Evolutionary conservation across 2,797 vertebrate genomes (phyloP).

Genomic region (Sebastes taczanowskii): DNA sequence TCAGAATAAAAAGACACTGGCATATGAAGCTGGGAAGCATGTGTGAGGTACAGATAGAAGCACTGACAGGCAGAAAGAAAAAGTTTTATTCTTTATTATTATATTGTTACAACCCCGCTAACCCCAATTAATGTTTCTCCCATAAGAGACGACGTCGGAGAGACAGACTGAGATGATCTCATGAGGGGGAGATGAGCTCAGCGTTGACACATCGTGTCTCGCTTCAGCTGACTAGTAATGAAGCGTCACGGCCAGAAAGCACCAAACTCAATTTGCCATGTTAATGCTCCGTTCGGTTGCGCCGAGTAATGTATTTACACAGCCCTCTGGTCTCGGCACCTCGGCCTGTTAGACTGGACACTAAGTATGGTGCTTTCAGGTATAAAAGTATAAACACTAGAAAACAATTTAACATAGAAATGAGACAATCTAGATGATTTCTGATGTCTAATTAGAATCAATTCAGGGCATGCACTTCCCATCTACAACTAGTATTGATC

Average conservation of each 20-base stretch:
- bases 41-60: not conserved
- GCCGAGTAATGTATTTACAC: slow-evolving; percentile 49
- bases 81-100: slow-evolving; percentile 5
- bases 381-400: not conserved
- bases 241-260: slow-evolving; percentile 53
- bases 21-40: not conserved
- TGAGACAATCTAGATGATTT: not conserved
- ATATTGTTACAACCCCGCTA: slow-evolving; percentile 7
- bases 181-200: slow-evolving; percentile 14
- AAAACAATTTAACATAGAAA: not conserved
- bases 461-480: slow-evolving; percentile 16
- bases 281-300: slow-evolving; percentile 36
- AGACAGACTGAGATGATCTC: slow-evolving; percentile 3
- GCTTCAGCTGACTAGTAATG: slow-evolving; percentile 56
- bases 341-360: slow-evolving; percentile 6
- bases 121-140: slow-evolving; percentile 37
- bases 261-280: slow-evolving; percentile 64
- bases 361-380: not conserved
- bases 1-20: not conserved
- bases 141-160: not conserved
- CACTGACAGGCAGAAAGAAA: not conserved
- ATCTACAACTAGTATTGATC: slow-evolving; percentile 21
- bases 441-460: slow-evolving; percentile 15
- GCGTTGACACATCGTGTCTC: slow-evolving; percentile 31
- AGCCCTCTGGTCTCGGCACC: slow-evolving; percentile 11